These are phyloP conservation scores for Diplodus puntazzo DNA, from an alignment of 2,797 vertebrate species.

Conservation along the genomic window DNA sequence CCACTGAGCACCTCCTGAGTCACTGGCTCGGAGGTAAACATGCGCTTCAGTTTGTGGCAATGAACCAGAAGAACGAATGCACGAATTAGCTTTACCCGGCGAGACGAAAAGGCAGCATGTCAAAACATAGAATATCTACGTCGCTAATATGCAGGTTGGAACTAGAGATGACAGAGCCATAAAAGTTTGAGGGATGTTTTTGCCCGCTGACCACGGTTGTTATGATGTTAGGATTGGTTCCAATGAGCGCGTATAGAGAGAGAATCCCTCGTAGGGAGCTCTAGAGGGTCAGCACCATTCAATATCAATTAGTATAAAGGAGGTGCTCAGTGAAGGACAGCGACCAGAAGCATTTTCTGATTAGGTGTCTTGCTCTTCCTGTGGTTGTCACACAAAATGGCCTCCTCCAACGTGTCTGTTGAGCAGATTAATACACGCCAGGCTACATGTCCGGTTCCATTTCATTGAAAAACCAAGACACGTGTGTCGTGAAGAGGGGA, in stretches of 20 bases:
- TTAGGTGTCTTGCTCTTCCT: slow-evolving; percentile 69
- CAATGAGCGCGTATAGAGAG: slow-evolving; percentile 48
- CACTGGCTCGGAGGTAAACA: slow-evolving; percentile 63
- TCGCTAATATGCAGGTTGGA: slow-evolving; percentile 13
- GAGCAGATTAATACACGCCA: slow-evolving; percentile 63
- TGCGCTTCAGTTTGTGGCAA: slow-evolving; percentile 49
- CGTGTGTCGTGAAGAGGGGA: slow-evolving; percentile 5
- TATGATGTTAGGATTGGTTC: slow-evolving; percentile 29
- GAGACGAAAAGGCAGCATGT: slow-evolving; percentile 46
- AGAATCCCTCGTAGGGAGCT: slow-evolving; percentile 40
- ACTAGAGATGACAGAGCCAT: slow-evolving; percentile 19
- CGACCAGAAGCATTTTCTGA: slow-evolving; percentile 51
- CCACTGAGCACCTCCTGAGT: slow-evolving; percentile 62
- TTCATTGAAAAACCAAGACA: slow-evolving; percentile 36
- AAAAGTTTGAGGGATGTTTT: slow-evolving; percentile 37
- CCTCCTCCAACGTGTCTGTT: slow-evolving; percentile 65
- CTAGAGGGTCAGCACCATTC: slow-evolving; percentile 79
- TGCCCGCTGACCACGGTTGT: slow-evolving; percentile 3
- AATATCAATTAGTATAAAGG: slow-evolving; percentile 64
- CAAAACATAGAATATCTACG: slow-evolving; percentile 11
- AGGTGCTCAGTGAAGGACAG: slow-evolving; percentile 67
- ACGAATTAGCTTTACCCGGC: slow-evolving; percentile 39
- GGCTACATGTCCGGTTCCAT: slow-evolving; percentile 54
- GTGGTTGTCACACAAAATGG: slow-evolving; percentile 85
- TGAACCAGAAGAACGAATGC: slow-evolving; percentile 29